Conservation (phyloP, 2,113 vertebrate genomes). For the Grus americana region DNA sequence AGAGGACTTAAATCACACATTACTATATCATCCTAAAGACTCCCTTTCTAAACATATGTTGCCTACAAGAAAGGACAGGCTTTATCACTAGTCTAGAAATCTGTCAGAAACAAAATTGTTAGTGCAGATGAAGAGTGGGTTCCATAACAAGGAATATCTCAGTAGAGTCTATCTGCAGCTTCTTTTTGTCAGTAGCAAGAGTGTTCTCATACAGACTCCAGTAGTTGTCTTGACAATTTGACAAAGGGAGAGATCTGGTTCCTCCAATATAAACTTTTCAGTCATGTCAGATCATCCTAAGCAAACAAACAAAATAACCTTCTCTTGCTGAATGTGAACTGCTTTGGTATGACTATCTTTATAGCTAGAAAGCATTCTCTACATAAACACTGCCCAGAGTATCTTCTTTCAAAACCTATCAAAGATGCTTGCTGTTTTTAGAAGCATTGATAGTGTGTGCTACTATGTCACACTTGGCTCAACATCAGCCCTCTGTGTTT, state of each 20-base stretch:
- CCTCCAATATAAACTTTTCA: not conserved
- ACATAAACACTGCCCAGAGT: not conserved
- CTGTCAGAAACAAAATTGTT: not conserved
- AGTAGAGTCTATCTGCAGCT: not conserved
- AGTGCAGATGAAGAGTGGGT: not conserved
- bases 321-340: not conserved
- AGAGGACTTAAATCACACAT: not conserved
- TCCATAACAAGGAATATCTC: not conserved
- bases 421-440: not conserved
- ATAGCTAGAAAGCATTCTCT: not conserved
- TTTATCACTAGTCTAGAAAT: not conserved
- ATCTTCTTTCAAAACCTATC: not conserved
- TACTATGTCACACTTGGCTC: not conserved
- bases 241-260: not conserved
- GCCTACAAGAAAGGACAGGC: not conserved
- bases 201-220: not conserved
- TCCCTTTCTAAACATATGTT: not conserved
- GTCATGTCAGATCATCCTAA: not conserved
- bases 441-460: not conserved
- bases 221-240: not conserved
- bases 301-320: not conserved
- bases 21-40: not conserved
- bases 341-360: not conserved
- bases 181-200: not conserved
- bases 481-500: not conserved